Evolutionary conservation across 2,797 vertebrate genomes (phyloP).

Genomic region (Phrynocephalus forsythii): DNA sequence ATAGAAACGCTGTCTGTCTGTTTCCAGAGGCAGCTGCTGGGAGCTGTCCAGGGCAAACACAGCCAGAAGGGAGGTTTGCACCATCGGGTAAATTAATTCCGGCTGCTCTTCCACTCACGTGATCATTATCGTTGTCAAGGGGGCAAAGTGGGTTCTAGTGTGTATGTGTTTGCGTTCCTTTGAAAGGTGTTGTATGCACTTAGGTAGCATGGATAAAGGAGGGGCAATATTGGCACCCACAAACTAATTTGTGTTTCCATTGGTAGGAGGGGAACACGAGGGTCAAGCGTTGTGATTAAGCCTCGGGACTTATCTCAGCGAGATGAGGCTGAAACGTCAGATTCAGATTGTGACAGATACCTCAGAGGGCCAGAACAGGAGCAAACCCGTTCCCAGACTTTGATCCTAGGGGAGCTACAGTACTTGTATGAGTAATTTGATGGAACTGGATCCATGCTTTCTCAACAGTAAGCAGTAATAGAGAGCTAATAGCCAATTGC

Average conservation of each 20-base stretch:
- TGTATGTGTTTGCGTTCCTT: slow-evolving; percentile 15
- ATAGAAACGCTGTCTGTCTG: slow-evolving; percentile 53
- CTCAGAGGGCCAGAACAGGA: slow-evolving; percentile 21
- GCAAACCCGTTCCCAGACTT: slow-evolving; percentile 33
- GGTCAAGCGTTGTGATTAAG: slow-evolving; percentile 25
- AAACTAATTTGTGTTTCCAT: slow-evolving; percentile 16
- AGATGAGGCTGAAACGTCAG: neutral
- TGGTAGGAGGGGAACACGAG: slow-evolving; percentile 22
- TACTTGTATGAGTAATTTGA: slow-evolving; percentile 34
- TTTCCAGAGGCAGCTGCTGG: slow-evolving; percentile 65
- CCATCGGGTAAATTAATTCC: slow-evolving; percentile 41
- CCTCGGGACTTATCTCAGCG: slow-evolving; percentile 42
- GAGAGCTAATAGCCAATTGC: slow-evolving; percentile 2
- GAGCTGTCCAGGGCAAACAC: slow-evolving; percentile 58
- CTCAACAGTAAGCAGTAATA: slow-evolving; percentile 35
- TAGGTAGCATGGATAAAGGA: neutral
- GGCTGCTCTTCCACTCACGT: slow-evolving; percentile 43
- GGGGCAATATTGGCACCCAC: slow-evolving; percentile 7
- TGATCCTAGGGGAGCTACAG: neutral
- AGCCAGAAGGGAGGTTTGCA: slow-evolving; percentile 41
- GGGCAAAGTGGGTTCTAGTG: neutral
- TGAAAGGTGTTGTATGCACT: neutral
- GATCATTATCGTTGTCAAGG: slow-evolving; percentile 6
- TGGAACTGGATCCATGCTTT: slow-evolving; percentile 30
- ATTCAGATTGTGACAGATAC: slow-evolving; percentile 5